phyloP scores from a whole-genome alignment of 2,113 vertebrate genomes.

The Lepisosteus osseus region DNA sequence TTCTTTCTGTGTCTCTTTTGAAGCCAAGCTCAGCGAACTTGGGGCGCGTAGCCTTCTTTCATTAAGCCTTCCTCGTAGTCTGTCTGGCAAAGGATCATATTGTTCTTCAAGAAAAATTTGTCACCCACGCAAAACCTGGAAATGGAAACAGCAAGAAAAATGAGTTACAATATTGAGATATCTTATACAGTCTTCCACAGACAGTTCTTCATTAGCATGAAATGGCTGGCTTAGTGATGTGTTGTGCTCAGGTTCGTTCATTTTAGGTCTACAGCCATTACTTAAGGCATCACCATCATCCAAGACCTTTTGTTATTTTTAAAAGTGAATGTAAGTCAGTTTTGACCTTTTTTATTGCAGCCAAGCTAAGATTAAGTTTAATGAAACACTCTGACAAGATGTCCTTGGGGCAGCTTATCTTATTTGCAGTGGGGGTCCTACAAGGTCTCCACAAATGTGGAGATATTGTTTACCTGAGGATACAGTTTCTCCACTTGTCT shows the following conservation, averaged over 20 bases:
- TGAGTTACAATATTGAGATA: not conserved
- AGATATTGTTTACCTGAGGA: conserved; percentile 44
- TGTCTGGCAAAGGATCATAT: conserved; percentile 99
- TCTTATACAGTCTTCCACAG: conserved; percentile 1
- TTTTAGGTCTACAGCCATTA: not conserved
- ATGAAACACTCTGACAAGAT: conserved; percentile 17
- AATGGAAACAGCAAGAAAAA: conserved; percentile 29
- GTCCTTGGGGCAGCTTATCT: conserved; percentile 60
- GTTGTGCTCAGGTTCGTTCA: not conserved
- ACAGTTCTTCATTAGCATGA: conserved; percentile 12
- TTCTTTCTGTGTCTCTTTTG: conserved; percentile 19
- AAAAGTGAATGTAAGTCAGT: conserved; percentile 7
- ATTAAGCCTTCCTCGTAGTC: conserved; percentile 98
- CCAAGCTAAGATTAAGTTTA: conserved; percentile 20
- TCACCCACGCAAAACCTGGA: conserved; percentile 97
- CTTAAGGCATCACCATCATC: not conserved
- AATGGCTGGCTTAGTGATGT: not conserved
- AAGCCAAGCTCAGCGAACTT: conserved; percentile 82
- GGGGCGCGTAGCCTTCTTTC: conserved; percentile 95
- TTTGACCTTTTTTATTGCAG: conserved; percentile 19
- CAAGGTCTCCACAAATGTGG: conserved; percentile 43
- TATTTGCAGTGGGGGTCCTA: conserved; percentile 46
- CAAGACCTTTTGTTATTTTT: conserved; percentile 8
- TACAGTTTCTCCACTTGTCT: conserved; percentile 13
- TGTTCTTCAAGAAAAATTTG: conserved; percentile 99